Evolutionary conservation across 2,888 invertebrate genomes (phyloP).

Genomic region (Agrypnus murinus): DNA sequence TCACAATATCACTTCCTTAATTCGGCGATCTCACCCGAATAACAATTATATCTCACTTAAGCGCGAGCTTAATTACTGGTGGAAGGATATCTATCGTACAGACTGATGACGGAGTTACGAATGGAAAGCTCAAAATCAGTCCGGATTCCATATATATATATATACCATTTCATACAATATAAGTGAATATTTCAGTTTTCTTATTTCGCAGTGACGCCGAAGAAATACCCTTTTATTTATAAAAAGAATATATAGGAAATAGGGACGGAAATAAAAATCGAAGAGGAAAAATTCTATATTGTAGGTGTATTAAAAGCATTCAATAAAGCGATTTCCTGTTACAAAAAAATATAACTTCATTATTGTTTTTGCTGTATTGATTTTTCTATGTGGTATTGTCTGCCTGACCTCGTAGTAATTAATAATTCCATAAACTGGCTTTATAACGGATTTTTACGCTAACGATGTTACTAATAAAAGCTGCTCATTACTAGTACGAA

Average conservation of each 20-base stretch:
- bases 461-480: too few relatives aligned
- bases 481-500: too few relatives aligned
- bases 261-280: conserved; percentile 9
- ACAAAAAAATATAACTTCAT: too few relatives aligned
- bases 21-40: conserved; percentile 55
- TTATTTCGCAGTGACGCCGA: conserved; percentile 6
- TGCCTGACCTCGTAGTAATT: too few relatives aligned
- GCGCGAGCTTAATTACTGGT: conserved; percentile 58
- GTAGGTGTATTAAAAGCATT: background rate
- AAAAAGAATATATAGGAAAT: conserved; percentile 22
- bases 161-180: conserved; percentile 30
- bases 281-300: background rate
- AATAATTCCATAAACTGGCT: too few relatives aligned
- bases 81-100: conserved; percentile 46
- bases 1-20: conserved; percentile 51
- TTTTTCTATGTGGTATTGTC: too few relatives aligned
- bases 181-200: conserved; percentile 29
- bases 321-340: too few relatives aligned
- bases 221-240: conserved; percentile 27
- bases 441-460: too few relatives aligned
- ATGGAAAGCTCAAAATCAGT: conserved; percentile 4
- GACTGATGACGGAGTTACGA: conserved; percentile 37
- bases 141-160: conserved; percentile 6
- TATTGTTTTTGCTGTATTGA: too few relatives aligned
- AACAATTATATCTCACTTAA: conserved; percentile 60